phyloP scores from a whole-genome alignment of 2,113 vertebrate genomes.

The Apeltes quadracus region DNA sequence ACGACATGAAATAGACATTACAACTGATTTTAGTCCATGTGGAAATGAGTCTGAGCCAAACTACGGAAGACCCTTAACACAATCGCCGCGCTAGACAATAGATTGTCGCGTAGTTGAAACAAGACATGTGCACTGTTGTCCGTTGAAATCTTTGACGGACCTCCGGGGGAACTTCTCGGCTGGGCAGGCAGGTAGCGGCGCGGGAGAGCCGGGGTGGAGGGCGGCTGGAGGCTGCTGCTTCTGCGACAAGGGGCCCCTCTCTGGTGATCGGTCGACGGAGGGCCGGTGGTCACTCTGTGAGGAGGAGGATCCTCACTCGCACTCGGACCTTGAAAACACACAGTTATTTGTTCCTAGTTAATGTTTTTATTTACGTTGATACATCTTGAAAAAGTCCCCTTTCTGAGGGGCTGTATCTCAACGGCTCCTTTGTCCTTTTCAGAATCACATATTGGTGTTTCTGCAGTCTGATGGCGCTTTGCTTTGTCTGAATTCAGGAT shows the following conservation, averaged over 20 bases:
- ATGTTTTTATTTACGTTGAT: not conserved
- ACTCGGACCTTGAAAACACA: conserved; percentile 61
- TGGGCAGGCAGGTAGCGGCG: conserved; percentile 74
- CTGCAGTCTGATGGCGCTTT: not conserved
- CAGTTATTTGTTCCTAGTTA: not conserved
- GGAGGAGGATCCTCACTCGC: conserved; percentile 72
- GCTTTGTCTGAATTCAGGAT: conserved; percentile 33
- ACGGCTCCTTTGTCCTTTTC: not conserved
- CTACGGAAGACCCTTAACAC: not conserved
- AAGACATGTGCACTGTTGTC: not conserved
- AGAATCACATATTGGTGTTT: conserved; percentile 1
- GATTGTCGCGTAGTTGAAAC: not conserved
- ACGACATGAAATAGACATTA: not conserved
- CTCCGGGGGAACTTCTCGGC: conserved; percentile 73
- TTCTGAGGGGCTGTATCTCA: not conserved
- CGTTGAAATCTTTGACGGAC: conserved; percentile 35
- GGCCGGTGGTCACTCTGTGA: conserved; percentile 64
- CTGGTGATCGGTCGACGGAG: conserved; percentile 44
- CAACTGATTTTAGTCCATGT: not conserved
- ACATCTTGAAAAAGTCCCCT: not conserved
- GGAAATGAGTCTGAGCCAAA: not conserved
- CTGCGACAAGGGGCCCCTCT: conserved; percentile 58
- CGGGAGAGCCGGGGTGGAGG: conserved; percentile 73
- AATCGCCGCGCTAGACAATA: not conserved
- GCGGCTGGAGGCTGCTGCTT: conserved; percentile 72